phyloP scores from a whole-genome alignment of 2,888 invertebrate species.

The Platycnemis pennipes region DNA sequence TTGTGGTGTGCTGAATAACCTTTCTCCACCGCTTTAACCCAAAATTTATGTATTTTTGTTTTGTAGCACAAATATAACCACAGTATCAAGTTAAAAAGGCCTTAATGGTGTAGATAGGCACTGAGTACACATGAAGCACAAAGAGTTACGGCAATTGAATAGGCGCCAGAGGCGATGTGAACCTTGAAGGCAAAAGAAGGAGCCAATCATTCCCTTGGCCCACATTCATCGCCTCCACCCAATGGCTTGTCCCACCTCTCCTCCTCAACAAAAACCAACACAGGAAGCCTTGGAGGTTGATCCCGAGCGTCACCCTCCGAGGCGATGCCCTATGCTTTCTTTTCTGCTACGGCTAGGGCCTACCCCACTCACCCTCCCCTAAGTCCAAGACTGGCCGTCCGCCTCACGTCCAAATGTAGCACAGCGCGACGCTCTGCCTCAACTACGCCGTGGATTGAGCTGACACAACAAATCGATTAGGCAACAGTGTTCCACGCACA shows the following conservation, averaged over 20 bases:
- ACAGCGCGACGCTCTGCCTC: neutral
- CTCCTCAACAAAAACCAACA: conserved; percentile 11
- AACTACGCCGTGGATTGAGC: too few relatives aligned
- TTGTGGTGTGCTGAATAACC: too few relatives aligned
- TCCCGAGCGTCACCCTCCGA: neutral
- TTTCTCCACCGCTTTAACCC: too few relatives aligned
- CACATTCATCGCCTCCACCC: neutral
- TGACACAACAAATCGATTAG: too few relatives aligned
- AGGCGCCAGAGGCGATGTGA: neutral
- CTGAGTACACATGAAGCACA: too few relatives aligned
- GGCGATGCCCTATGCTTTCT: neutral
- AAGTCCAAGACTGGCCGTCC: too few relatives aligned
- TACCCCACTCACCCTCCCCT: neutral
- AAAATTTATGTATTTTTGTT: too few relatives aligned
- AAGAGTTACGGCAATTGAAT: neutral
- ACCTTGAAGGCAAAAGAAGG: neutral
- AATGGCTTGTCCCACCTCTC: neutral
- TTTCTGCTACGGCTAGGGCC: too few relatives aligned
- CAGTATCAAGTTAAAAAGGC: too few relatives aligned
- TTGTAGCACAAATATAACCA: too few relatives aligned
- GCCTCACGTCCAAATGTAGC: neutral
- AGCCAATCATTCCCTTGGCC: neutral
- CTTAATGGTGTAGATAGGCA: too few relatives aligned
- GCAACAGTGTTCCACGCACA: too few relatives aligned
- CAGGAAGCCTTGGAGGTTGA: neutral